Evolutionary conservation across 2,888 invertebrate genomes (phyloP), one percentile per base, ranked within the genome.

Genomic region (Monopis laevigella): DNA sequence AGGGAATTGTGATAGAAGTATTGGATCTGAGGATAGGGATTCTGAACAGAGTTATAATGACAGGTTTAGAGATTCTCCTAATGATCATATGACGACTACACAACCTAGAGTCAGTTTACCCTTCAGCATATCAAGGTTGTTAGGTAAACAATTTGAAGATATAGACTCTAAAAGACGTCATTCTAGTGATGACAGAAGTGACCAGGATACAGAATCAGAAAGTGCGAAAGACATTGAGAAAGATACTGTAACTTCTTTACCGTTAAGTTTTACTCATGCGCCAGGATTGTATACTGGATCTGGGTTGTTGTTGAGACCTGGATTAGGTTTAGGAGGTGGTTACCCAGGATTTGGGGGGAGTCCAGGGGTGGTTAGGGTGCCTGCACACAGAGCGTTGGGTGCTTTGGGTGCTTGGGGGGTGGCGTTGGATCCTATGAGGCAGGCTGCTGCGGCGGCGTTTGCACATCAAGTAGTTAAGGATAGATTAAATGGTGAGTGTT

Each of bases 401-500:
- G 78, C 82, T 29, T 50, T 83, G 43, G 77, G 82, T 5, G 83
- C 84, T 34, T 82, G 85, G 68, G 82, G 83, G 18, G 81, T 87
- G 44, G 85, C 86, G 39, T 68, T 86, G 52, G 86, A 87, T 51
- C 82, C 84, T 34, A 86, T 84, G 80, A 75, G 84, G 58, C 87
- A 84, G 53, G 87, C 84, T 43, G 87, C 83, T 12, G 86, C 86
- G 0, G 90, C 90, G 2, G 90, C 90, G 38, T 86, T 90, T 60
- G 90, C 90, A 2, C 88, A 89, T 56, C 90, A 90, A 71, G 89
- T 91, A 58, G 90, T 91, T 54, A 92, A 92, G 71, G 91, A 92
- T 66, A 83, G 92, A 71, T 71, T 92, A 54, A 89, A 90, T 74
- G 91, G 92, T 92, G 72, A 85, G 86, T 77, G 13, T 6, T 10